Evolutionary conservation across 2,797 vertebrate species (phyloP), one percentile per base, ranked within the genome.

Genomic region (Notoglanidium macrostoma): DNA sequence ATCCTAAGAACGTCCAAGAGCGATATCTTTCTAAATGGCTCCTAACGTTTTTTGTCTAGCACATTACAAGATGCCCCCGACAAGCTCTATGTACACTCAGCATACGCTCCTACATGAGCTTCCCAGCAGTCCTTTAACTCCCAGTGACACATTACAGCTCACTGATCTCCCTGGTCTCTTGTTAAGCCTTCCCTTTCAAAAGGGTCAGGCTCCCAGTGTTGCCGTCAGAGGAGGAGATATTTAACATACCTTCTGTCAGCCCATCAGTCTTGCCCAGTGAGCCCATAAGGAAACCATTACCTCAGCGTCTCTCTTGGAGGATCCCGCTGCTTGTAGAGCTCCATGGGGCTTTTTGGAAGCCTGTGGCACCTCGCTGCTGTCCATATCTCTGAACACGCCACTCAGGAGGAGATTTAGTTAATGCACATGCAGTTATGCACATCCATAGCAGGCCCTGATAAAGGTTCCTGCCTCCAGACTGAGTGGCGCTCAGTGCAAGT

Each of bases 221-320:
- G 94, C 93, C 94, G 94, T 95, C 94, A 93, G 93, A 94, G 92
- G 90, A 92, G 93, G 92, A 94, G 94, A 96, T 95, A 95, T 95
- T 95, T 95, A 96, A 95, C 97, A 97, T 97, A 98, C 98, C 98
- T 97, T 94, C 94, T 95, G 94, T 93, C 93, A 94, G 94, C 95
- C 95, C 92, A 92, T 95, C 94, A 93, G 95, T 97, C 96, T 96
- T 96, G 92, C 80, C 86, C 93, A 85, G 90, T 83, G 57, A 93
- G 92, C 89, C 95, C 96, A 96, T 96, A 95, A 96, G 95, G 96
- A 97, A 97, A 92, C 94, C 93, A 96, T 96, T 97, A 96, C 91
- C 92, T 93, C 93, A 94, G 94, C 93, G 94, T 96, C 95, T 96
- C 87, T 87, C 83, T 91, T 89, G 93, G 78, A 70, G 85, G 70